Conservation (phyloP, 2,888 invertebrate genomes). For the Arge pagana region DNA sequence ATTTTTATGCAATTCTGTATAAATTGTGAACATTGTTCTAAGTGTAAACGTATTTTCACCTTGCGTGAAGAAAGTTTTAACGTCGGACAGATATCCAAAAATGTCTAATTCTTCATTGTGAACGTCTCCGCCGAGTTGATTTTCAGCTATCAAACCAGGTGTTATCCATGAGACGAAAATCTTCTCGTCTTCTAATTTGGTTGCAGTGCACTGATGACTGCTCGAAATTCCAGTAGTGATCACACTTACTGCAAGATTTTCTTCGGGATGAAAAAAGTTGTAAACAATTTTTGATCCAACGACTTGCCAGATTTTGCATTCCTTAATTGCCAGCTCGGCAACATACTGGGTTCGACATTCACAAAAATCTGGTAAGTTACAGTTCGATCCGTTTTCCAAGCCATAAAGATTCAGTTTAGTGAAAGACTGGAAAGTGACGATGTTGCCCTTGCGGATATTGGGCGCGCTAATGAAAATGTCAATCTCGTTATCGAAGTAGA, state of each 20-base stretch:
- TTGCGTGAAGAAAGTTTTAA: conserved; percentile 29
- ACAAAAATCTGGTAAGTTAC: conserved; percentile 39
- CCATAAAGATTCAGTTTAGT: conserved; percentile 39
- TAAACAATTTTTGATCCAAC: conserved; percentile 29
- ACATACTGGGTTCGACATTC: conserved; percentile 38
- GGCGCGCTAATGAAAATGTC: conserved; percentile 31
- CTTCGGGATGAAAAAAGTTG: conserved; percentile 35
- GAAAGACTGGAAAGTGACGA: conserved; percentile 24
- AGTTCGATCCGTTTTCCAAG: conserved; percentile 34
- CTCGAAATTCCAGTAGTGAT: conserved; percentile 36
- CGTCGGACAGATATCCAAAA: conserved; percentile 42
- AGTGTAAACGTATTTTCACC: not conserved
- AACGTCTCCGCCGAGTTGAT: conserved; percentile 10
- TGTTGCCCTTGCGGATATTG: conserved; percentile 32
- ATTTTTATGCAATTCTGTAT: too few species aligned
- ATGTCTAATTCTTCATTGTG: conserved; percentile 24
- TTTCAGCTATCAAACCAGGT: not conserved
- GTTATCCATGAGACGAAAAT: conserved; percentile 39
- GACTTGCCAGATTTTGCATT: conserved; percentile 24
- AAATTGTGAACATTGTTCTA: too few species aligned
- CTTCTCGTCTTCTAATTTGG: conserved; percentile 28
- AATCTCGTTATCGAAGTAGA: conserved; percentile 41
- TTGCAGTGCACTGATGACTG: conserved; percentile 31
- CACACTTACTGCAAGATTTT: conserved; percentile 35
- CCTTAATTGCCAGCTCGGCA: conserved; percentile 31